These are phyloP conservation scores for Eustalomyia histrio DNA, from an alignment of 2,888 invertebrate species.

Conservation along the genomic window DNA sequence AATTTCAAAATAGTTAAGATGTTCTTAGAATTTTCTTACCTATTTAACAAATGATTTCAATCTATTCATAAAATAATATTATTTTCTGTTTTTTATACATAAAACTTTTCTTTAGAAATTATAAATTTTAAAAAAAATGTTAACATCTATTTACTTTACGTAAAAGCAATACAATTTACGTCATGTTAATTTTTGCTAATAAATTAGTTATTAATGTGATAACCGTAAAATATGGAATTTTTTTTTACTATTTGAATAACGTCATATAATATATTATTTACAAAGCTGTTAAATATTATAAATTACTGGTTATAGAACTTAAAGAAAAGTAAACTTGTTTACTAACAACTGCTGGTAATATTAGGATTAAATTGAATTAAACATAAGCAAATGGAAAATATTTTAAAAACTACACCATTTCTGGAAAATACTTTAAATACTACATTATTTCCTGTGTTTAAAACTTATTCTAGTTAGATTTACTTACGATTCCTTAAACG, in stretches of 20 bases:
- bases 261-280: background rate
- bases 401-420: too few relatives aligned
- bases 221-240: slow-evolving; percentile 32
- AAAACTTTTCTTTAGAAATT: slow-evolving; percentile 29
- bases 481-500: too few relatives aligned
- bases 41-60: background rate
- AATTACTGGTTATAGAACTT: background rate
- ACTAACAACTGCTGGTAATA: background rate
- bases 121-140: slow-evolving; percentile 24
- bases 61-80: background rate
- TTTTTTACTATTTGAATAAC: background rate
- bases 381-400: background rate
- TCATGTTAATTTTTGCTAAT: slow-evolving; percentile 46
- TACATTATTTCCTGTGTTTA: too few relatives aligned
- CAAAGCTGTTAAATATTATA: slow-evolving; percentile 16
- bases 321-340: background rate
- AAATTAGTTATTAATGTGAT: slow-evolving; percentile 43
- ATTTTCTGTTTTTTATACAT: slow-evolving; percentile 15
- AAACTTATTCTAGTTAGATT: too few relatives aligned
- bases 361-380: background rate
- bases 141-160: slow-evolving; percentile 47
- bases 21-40: slow-evolving; percentile 16
- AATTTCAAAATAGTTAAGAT: slow-evolving; percentile 30
- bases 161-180: slow-evolving; percentile 29
- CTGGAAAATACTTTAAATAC: too few relatives aligned